These are phyloP conservation scores for Troides helena DNA, from an alignment of 2,888 invertebrate species.

Conservation along the genomic window DNA sequence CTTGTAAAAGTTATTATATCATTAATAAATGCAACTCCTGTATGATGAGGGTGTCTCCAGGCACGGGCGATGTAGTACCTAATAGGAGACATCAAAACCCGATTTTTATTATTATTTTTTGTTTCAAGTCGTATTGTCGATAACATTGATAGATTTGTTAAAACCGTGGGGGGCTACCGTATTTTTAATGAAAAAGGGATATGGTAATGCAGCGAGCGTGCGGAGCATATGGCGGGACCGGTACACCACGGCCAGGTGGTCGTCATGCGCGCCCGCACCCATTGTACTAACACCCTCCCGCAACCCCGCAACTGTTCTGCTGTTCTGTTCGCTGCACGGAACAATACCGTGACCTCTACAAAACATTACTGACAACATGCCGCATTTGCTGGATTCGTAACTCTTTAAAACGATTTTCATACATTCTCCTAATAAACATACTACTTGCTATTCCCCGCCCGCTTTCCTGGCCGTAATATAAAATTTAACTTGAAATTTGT, in stretches of 20 bases:
- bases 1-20: too few relatives aligned
- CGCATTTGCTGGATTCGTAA: constrained; percentile 40
- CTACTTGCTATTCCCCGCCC: too few relatives aligned
- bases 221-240: constrained; percentile 74
- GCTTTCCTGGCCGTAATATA: too few relatives aligned
- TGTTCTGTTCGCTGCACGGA: constrained; percentile 38
- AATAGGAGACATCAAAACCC: too few relatives aligned
- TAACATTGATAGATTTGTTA: not conserved
- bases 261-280: constrained; percentile 79
- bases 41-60: too few relatives aligned
- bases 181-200: constrained; percentile 23
- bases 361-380: constrained; percentile 39
- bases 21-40: too few relatives aligned
- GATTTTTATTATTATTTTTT: not conserved
- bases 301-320: constrained; percentile 34
- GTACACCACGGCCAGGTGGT: constrained; percentile 74
- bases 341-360: constrained; percentile 56
- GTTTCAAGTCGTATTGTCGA: not conserved
- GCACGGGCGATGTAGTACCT: too few relatives aligned
- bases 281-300: constrained; percentile 53
- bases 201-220: constrained; percentile 36
- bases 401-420: constrained; percentile 35
- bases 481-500: too few relatives aligned
- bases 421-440: not conserved
- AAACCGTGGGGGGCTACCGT: not conserved